phyloP scores from a whole-genome alignment of 2,113 vertebrate genomes.

The Cygnus buccinator region DNA sequence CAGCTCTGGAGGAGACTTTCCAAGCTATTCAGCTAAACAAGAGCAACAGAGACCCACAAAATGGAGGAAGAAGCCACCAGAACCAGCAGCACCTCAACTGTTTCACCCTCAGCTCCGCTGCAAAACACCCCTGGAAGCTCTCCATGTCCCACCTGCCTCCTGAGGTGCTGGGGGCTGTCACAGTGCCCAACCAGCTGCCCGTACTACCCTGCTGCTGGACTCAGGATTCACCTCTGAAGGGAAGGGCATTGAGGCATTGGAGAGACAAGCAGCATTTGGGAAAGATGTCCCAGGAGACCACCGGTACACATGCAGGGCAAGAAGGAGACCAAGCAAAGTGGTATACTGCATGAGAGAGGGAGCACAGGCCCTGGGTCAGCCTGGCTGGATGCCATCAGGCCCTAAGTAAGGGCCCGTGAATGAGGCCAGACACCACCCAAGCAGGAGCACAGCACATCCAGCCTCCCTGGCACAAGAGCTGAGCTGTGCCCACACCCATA shows the following conservation, averaged over 20 bases:
- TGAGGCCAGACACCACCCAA: background rate
- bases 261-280: background rate
- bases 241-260: too few relatives aligned
- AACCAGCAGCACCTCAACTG: rapidly evolving
- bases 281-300: background rate
- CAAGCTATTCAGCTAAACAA: background rate
- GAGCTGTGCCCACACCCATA: background rate
- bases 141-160: background rate
- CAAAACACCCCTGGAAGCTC: rapidly evolving
- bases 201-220: background rate
- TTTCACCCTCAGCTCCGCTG: background rate
- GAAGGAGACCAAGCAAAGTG: background rate
- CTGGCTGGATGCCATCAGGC: background rate
- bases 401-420: background rate
- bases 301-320: background rate
- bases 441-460: too few relatives aligned
- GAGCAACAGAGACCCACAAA: background rate
- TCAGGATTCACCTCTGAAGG: background rate
- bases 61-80: background rate
- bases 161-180: background rate
- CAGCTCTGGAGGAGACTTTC: background rate
- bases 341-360: background rate
- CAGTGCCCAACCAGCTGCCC: rapidly evolving
- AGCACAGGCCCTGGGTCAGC: background rate
- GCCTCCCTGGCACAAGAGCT: background rate